phyloP scores from a whole-genome alignment of 2,113 vertebrate genomes.

The Cynocephalus volans region DNA sequence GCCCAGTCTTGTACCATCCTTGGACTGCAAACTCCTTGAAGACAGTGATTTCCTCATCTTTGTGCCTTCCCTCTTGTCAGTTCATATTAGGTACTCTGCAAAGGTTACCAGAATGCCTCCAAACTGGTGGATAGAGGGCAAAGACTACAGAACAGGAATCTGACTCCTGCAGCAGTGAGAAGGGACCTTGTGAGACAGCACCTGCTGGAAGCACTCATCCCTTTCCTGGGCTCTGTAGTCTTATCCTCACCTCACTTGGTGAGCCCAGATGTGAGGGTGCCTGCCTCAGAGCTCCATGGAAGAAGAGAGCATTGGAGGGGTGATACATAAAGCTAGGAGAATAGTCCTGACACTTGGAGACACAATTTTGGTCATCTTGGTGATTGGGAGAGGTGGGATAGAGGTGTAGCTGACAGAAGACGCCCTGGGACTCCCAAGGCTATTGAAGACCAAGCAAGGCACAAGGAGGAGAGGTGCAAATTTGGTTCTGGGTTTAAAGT shows the following conservation, averaged over 20 bases:
- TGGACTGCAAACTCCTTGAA: neutral
- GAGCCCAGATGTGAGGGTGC: neutral
- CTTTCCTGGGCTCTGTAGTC: neutral
- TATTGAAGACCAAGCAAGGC: neutral
- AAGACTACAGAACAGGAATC: neutral
- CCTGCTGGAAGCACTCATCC: neutral
- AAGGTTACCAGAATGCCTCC: neutral
- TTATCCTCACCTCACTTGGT: too few relatives aligned
- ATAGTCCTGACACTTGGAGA: neutral
- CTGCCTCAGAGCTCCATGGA: neutral
- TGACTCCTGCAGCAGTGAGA: neutral
- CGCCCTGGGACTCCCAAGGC: neutral
- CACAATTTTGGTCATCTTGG: neutral
- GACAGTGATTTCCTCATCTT: neutral
- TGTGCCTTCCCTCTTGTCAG: neutral
- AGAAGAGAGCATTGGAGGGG: too few relatives aligned
- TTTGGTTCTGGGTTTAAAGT: neutral
- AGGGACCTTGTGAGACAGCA: neutral
- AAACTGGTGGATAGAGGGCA: neutral
- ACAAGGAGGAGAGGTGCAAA: neutral
- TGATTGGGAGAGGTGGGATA: rapidly evolving
- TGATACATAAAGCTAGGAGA: neutral
- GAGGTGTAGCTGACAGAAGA: neutral
- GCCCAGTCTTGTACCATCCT: neutral
- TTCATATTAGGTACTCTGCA: neutral